Percentiles rank a stretch among this genome's conserved stretches.
Conservation (phyloP, 2,797 vertebrate genomes). For the Epinephelus coioides region DNA sequence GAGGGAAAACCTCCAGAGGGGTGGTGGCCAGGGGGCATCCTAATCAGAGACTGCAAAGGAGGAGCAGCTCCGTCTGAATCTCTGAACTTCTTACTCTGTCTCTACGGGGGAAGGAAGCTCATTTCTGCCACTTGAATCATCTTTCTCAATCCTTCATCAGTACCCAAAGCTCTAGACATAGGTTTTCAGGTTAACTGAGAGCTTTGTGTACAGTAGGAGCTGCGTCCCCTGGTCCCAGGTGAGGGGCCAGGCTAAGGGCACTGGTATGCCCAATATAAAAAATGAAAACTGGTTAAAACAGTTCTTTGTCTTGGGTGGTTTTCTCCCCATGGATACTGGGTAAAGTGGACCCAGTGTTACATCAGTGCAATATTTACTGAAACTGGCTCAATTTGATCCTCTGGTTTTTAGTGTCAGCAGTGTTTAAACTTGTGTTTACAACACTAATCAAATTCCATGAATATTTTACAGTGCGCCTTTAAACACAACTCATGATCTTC, state of each 20-base stretch:
- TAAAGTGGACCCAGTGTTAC: too few species aligned
- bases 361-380: too few species aligned
- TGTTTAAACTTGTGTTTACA: neutral
- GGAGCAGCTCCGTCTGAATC: neutral
- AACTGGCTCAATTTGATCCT: neutral
- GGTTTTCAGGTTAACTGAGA: neutral
- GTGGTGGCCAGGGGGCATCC: neutral
- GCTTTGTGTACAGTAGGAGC: neutral
- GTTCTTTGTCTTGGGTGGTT: too few species aligned
- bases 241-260: too few species aligned
- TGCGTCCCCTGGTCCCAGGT: neutral
- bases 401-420: neutral
- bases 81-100: neutral
- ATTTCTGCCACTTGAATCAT: slow-evolving; percentile 1
- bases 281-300: too few species aligned
- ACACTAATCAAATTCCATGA: neutral
- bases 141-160: neutral
- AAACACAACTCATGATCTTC: neutral
- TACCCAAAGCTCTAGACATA: neutral
- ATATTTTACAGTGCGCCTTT: neutral
- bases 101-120: neutral
- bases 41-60: neutral
- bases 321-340: too few species aligned
- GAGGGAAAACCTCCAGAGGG: neutral
- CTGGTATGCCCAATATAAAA: too few species aligned